Conservation (phyloP, 2,797 vertebrate species). For the Macroramphosus scolopax region DNA sequence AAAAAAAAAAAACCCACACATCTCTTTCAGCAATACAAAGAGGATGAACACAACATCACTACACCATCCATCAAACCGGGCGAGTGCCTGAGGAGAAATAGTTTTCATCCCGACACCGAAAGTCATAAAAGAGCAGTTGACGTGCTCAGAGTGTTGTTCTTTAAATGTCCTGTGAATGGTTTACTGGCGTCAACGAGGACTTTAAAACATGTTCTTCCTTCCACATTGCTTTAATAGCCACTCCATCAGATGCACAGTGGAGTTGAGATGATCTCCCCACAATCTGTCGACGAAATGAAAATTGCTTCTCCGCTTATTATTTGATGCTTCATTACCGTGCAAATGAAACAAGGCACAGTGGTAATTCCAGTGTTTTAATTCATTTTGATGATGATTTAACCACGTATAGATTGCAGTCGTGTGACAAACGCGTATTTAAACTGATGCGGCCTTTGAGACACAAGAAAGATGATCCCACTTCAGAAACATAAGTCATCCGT, state of each 20-base stretch:
- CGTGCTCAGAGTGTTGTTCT: slow-evolving; percentile 2
- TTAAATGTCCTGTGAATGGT: slow-evolving; percentile 2
- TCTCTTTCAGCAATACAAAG: slow-evolving; percentile 28
- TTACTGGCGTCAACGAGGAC: background rate
- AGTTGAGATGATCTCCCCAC: slow-evolving; percentile 1
- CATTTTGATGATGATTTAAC: slow-evolving; percentile 10
- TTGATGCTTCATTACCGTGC: slow-evolving; percentile 37
- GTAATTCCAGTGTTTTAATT: slow-evolving; percentile 13
- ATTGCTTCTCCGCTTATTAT: slow-evolving; percentile 19
- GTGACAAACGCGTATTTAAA: slow-evolving; percentile 4
- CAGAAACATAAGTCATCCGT: slow-evolving; percentile 8
- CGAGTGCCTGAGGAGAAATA: slow-evolving; percentile 25
- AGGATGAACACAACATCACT: slow-evolving; percentile 27
- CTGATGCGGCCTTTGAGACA: background rate
- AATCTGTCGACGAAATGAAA: slow-evolving; percentile 5
- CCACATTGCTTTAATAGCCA: slow-evolving; percentile 1
- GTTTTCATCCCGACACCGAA: slow-evolving; percentile 21
- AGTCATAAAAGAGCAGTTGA: slow-evolving; percentile 18
- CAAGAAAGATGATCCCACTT: slow-evolving; percentile 7
- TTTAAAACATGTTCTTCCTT: slow-evolving; percentile 5
- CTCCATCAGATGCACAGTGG: slow-evolving; percentile 4
- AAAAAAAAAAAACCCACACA: too few species aligned
- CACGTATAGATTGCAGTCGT: background rate
- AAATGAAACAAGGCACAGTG: slow-evolving; percentile 34
- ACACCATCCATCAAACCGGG: slow-evolving; percentile 31